Evolutionary conservation across 1,140 invertebrate genomes (phyloP).

Genomic region (Andrena cerasifolii): DNA sequence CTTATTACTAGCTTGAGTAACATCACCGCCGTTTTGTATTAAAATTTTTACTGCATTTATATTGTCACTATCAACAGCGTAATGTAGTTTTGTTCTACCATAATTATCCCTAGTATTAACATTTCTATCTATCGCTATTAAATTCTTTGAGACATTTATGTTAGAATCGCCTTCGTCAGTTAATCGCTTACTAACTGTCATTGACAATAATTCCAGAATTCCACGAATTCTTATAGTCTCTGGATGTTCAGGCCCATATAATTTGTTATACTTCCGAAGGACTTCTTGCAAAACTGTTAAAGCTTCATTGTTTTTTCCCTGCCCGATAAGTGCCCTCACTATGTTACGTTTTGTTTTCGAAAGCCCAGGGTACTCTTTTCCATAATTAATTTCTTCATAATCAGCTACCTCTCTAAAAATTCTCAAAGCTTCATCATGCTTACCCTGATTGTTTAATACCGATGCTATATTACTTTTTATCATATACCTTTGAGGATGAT

Average conservation of each 20-base stretch:
- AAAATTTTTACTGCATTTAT: not conserved
- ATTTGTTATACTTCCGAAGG: constrained; percentile 24
- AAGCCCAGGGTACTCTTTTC: not conserved
- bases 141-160: no score
- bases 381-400: not conserved
- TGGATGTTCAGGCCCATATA: no score
- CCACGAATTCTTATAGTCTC: no score
- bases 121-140: not conserved
- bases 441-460: not conserved
- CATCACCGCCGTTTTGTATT: constrained; percentile 3
- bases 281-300: constrained; percentile 57
- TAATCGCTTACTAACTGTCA: no score
- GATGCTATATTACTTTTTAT: not conserved
- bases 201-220: no score
- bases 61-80: not conserved
- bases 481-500: no score
- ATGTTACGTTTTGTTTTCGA: not conserved
- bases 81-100: not conserved
- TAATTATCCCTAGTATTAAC: not conserved
- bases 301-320: not conserved
- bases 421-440: constrained; percentile 6
- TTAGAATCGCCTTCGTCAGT: no score
- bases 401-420: not conserved
- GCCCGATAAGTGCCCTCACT: not conserved
- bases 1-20: constrained; percentile 4